These are phyloP conservation scores for Brachyptera risi DNA, from an alignment of 2,888 invertebrate species.

Conservation along the genomic window DNA sequence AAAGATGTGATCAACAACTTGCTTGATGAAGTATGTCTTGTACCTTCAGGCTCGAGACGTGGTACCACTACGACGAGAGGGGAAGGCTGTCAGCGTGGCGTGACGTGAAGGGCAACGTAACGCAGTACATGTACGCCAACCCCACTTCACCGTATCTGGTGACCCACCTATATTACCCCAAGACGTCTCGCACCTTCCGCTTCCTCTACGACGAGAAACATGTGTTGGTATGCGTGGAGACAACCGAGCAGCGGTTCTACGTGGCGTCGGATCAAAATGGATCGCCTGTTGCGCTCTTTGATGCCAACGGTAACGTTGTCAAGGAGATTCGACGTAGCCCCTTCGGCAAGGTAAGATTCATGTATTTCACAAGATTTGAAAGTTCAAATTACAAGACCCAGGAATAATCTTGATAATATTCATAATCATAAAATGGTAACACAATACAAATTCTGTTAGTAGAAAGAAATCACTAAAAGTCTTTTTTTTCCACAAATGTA, in stretches of 20 bases:
- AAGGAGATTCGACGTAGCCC: conserved; percentile 90
- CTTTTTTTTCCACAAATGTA: too few relatives aligned
- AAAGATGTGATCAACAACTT: too few relatives aligned
- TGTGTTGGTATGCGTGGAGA: conserved; percentile 77
- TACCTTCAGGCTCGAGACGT: too few relatives aligned
- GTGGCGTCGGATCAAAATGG: conserved; percentile 89
- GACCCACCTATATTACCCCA: conserved; percentile 89
- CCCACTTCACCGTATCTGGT: conserved; percentile 76
- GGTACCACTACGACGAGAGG: conserved; percentile 86
- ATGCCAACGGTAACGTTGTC: conserved; percentile 82
- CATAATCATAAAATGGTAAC: too few relatives aligned
- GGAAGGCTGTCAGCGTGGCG: conserved; percentile 85
- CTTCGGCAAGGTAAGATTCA: conserved; percentile 83
- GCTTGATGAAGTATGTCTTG: too few relatives aligned
- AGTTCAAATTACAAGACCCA: too few relatives aligned
- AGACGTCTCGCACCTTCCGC: conserved; percentile 73
- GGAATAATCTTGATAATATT: too few relatives aligned
- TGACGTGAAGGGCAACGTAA: conserved; percentile 85
- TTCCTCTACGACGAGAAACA: conserved; percentile 85
- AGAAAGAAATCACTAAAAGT: too few relatives aligned
- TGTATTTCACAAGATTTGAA: too few relatives aligned
- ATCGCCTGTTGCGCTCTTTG: conserved; percentile 86
- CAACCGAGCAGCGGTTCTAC: conserved; percentile 80
- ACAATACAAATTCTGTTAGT: too few relatives aligned
- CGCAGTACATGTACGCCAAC: conserved; percentile 93